Conservation (phyloP, 1,140 invertebrate genomes). For the Saccostrea cuccullata region DNA sequence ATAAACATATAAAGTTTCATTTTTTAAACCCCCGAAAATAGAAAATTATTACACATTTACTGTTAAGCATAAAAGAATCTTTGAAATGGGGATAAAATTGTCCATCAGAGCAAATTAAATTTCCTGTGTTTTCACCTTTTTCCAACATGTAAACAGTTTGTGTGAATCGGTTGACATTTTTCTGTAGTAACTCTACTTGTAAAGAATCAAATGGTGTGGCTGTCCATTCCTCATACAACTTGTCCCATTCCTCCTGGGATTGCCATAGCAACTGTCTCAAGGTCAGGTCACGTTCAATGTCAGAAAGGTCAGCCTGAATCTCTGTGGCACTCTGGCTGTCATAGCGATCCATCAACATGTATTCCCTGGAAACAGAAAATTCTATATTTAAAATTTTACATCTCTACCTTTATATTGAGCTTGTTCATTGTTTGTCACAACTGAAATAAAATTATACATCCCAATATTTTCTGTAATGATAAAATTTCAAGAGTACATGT, state of each 20-base stretch:
- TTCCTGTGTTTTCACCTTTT: conserved; percentile 70
- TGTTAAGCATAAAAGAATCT: too few relatives aligned
- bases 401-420: too few relatives aligned
- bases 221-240: conserved; percentile 74
- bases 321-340: conserved; percentile 73
- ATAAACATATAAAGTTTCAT: too few relatives aligned
- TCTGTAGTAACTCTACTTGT: conserved; percentile 76
- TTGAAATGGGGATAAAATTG: too few relatives aligned
- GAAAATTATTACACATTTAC: too few relatives aligned
- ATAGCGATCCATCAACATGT: conserved; percentile 66
- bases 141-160: conserved; percentile 78
- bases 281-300: conserved; percentile 77
- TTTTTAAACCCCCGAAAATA: too few relatives aligned
- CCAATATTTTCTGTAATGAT: too few relatives aligned
- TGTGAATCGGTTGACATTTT: conserved; percentile 77
- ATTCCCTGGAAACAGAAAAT: conserved; percentile 65
- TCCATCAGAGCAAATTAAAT: too few relatives aligned
- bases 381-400: background rate
- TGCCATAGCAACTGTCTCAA: conserved; percentile 77
- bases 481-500: too few relatives aligned
- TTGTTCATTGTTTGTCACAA: too few relatives aligned
- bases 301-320: conserved; percentile 75
- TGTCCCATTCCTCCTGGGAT: conserved; percentile 75
- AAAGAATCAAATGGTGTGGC: conserved; percentile 76
- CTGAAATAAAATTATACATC: too few relatives aligned